Conservation (phyloP, 2,113 vertebrate species). For the Pandion haliaetus region DNA sequence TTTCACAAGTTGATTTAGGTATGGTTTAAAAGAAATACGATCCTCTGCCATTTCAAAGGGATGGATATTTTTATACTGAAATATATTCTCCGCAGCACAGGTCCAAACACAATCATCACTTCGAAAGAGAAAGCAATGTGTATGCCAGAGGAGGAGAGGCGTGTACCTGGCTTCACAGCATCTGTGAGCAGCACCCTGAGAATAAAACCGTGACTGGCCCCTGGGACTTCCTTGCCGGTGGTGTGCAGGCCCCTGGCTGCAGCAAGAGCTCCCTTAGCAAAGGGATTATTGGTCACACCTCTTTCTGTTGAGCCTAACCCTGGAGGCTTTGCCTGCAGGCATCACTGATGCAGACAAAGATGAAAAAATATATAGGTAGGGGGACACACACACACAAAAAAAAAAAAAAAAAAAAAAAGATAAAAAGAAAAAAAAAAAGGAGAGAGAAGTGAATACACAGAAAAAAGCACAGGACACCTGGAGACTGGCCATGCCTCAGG, state of each 20-base stretch:
- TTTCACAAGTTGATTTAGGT: background rate
- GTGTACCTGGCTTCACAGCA: background rate
- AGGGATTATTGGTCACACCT: slow-evolving; percentile 1
- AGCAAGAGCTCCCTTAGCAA: background rate
- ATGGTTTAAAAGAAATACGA: background rate
- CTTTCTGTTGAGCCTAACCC: background rate
- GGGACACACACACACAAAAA: background rate
- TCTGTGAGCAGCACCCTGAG: background rate
- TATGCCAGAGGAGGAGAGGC: background rate
- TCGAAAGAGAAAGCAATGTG: background rate
- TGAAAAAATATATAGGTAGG: background rate
- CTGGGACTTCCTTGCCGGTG: background rate
- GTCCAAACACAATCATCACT: background rate
- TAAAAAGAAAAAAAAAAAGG: background rate
- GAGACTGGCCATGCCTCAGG: background rate
- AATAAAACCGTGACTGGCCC: background rate
- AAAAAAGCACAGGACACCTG: background rate
- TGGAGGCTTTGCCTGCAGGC: slow-evolving; percentile 48
- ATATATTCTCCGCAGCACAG: background rate
- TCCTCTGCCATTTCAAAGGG: background rate
- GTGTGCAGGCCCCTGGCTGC: background rate
- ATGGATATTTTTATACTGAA: background rate
- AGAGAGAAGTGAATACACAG: background rate
- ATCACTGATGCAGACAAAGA: background rate
- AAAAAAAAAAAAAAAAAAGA: fast-evolving